These are phyloP conservation scores for Chaetoderma sp. DNA, from an alignment of 2,888 invertebrate genomes.

Conservation along the genomic window DNA sequence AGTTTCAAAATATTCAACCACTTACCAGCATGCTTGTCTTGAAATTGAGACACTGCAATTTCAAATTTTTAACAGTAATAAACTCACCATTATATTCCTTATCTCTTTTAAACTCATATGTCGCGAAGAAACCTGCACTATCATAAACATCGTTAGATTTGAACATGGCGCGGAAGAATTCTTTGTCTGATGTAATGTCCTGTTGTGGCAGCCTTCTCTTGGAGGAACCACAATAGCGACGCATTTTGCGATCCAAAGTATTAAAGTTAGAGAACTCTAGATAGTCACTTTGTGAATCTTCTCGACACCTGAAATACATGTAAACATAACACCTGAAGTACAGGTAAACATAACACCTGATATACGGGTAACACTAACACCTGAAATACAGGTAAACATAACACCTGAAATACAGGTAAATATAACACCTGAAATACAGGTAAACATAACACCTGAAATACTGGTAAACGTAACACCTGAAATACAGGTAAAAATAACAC, in stretches of 20 bases:
- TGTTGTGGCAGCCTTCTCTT: slow-evolving; percentile 68
- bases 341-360: background rate
- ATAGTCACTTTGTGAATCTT: slow-evolving; percentile 91
- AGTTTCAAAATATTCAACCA: no score
- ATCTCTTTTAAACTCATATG: slow-evolving; percentile 86
- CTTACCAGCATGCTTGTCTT: no score
- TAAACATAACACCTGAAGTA: background rate
- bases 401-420: background rate
- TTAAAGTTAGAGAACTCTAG: slow-evolving; percentile 96
- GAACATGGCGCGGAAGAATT: slow-evolving; percentile 95
- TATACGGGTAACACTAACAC: background rate
- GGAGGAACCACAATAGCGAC: slow-evolving; percentile 83
- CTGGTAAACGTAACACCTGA: background rate
- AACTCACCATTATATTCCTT: slow-evolving; percentile 71
- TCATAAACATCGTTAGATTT: slow-evolving; percentile 93
- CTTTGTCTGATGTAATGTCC: slow-evolving; percentile 80
- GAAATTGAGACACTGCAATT: no score
- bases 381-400: background rate
- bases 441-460: no score
- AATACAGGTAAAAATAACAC: no score
- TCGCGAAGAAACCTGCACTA: slow-evolving; percentile 92
- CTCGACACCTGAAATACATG: slow-evolving; percentile 82
- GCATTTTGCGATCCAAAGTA: slow-evolving; percentile 83
- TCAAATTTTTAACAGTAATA: no score
- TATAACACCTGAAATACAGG: background rate